These are phyloP conservation scores for Mystacides longicornis DNA, from an alignment of 2,888 invertebrate species.

Conservation along the genomic window DNA sequence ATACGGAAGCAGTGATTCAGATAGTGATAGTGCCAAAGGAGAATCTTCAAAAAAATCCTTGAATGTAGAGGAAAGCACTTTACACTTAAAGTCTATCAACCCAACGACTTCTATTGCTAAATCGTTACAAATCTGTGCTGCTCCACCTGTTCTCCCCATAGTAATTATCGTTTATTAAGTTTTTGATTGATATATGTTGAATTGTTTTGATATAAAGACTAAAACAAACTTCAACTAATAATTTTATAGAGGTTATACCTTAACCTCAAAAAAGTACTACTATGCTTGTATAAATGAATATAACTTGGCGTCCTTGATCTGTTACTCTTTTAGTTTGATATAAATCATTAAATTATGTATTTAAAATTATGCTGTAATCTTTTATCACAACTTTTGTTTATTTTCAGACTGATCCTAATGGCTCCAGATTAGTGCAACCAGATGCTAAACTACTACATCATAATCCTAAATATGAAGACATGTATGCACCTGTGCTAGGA, in stretches of 20 bases:
- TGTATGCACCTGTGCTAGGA: slow-evolving; percentile 86
- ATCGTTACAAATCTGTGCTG: slow-evolving; percentile 65
- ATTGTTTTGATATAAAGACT: too few species aligned
- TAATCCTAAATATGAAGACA: slow-evolving; percentile 91
- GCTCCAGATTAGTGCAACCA: slow-evolving; percentile 66
- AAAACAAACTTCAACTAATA: too few species aligned
- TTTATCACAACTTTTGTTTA: background rate
- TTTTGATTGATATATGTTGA: background rate
- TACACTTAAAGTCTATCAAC: slow-evolving; percentile 51
- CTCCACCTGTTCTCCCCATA: slow-evolving; percentile 76
- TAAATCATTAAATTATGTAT: too few species aligned
- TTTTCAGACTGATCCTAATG: slow-evolving; percentile 62
- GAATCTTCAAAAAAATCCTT: slow-evolving; percentile 33
- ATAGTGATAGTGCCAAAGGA: slow-evolving; percentile 50
- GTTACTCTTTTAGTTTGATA: too few species aligned
- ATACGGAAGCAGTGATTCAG: slow-evolving; percentile 68
- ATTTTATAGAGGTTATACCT: too few species aligned
- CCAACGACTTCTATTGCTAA: slow-evolving; percentile 54
- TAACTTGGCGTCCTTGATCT: too few species aligned
- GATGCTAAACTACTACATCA: slow-evolving; percentile 74
- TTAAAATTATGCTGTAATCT: background rate
- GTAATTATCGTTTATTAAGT: slow-evolving; percentile 37
- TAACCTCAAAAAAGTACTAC: too few species aligned
- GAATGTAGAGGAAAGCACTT: slow-evolving; percentile 35
- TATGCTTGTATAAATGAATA: too few species aligned